phyloP scores from a whole-genome alignment of 2,797 vertebrate genomes.

The Malacoctenus gilli region DNA sequence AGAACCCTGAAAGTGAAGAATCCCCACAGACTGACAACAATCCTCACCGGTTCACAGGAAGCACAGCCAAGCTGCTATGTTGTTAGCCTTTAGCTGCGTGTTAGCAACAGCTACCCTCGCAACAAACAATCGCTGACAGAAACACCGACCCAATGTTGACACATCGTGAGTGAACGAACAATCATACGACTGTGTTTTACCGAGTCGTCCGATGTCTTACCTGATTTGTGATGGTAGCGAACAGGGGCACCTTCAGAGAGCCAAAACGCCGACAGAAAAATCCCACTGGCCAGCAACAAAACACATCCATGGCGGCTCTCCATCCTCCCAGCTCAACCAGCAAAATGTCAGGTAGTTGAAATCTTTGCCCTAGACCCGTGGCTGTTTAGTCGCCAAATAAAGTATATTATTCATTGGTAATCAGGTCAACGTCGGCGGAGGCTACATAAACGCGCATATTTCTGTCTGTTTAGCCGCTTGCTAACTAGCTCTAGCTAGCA shows the following conservation, averaged over 20 bases:
- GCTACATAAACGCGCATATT: constrained; percentile 48
- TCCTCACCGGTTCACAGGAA: constrained; percentile 1
- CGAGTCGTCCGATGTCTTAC: constrained; percentile 56
- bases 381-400: constrained; percentile 4
- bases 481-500: constrained; percentile 69
- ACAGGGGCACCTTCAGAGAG: constrained; percentile 75
- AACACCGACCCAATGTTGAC: not conserved
- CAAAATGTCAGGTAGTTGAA: constrained; percentile 52
- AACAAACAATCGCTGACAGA: constrained; percentile 11
- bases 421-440: constrained; percentile 6
- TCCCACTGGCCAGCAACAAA: constrained; percentile 72
- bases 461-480: constrained; percentile 54
- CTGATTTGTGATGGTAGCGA: constrained; percentile 67
- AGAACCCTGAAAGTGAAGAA: no score
- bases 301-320: constrained; percentile 72
- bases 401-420: constrained; percentile 56
- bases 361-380: constrained; percentile 48
- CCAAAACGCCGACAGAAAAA: constrained; percentile 65
- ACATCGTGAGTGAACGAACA: not conserved
- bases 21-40: not conserved
- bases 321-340: constrained; percentile 76
- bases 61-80: constrained; percentile 40
- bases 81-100: constrained; percentile 59
- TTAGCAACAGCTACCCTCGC: constrained; percentile 42
- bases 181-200: not conserved